Evolutionary conservation across 2,888 invertebrate genomes (phyloP).

Genomic region (Operophtera brumata): DNA sequence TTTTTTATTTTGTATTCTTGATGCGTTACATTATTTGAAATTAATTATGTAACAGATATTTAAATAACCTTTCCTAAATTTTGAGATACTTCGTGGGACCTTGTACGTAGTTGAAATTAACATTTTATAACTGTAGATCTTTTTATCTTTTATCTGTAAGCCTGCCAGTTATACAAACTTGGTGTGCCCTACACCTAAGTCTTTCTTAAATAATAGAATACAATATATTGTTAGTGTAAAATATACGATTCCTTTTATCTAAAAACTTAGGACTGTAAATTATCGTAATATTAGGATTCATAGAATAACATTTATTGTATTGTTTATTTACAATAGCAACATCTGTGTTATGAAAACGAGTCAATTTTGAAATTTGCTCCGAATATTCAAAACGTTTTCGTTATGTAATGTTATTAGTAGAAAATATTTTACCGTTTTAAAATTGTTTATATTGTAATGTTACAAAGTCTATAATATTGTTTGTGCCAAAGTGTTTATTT

Average conservation of each 20-base stretch:
- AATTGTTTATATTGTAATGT: slow-evolving; percentile 51
- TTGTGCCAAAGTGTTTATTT: slow-evolving; percentile 64
- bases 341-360: slow-evolving; percentile 47
- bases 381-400: slow-evolving; percentile 36
- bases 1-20: background rate
- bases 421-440: slow-evolving; percentile 49
- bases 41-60: slow-evolving; percentile 1
- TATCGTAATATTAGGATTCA: slow-evolving; percentile 19
- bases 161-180: slow-evolving; percentile 7
- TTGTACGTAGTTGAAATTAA: slow-evolving; percentile 55
- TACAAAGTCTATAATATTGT: slow-evolving; percentile 40
- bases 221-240: slow-evolving; percentile 3
- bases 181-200: slow-evolving; percentile 14
- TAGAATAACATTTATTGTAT: slow-evolving; percentile 11
- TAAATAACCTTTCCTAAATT: slow-evolving; percentile 44
- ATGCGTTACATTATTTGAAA: background rate
- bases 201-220: slow-evolving; percentile 20
- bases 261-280: slow-evolving; percentile 22
- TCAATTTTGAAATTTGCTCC: slow-evolving; percentile 59
- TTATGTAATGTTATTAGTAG: slow-evolving; percentile 43
- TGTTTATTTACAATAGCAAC: slow-evolving; percentile 35
- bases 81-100: slow-evolving; percentile 73
- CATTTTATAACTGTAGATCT: slow-evolving; percentile 49
- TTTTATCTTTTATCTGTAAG: slow-evolving; percentile 15
- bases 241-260: slow-evolving; percentile 15